phyloP scores from a whole-genome alignment of 2,888 invertebrate genomes.

The Agonopterix subpropinquella region DNA sequence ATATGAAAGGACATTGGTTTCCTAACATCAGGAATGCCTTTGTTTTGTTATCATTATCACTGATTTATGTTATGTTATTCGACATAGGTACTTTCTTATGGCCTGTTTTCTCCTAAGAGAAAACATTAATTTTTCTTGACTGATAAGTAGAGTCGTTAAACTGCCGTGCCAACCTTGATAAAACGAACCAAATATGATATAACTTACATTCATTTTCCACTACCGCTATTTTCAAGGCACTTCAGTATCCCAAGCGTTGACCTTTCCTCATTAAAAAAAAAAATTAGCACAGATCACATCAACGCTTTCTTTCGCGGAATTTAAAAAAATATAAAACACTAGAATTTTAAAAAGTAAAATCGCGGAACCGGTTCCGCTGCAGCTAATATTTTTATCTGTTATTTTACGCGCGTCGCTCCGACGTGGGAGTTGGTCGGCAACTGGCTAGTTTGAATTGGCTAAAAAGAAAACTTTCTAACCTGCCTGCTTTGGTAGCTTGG shows the following conservation, averaged over 20 bases:
- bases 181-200: constrained; percentile 1
- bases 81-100: no score
- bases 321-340: constrained; percentile 6
- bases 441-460: constrained; percentile 18
- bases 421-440: constrained; percentile 23
- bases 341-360: constrained; percentile 11
- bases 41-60: no score
- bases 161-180: constrained; percentile 4
- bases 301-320: constrained; percentile 19
- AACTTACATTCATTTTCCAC: constrained; percentile 35
- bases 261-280: constrained; percentile 6
- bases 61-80: no score
- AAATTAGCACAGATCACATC: constrained; percentile 12
- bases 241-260: constrained; percentile 8
- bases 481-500: constrained; percentile 16
- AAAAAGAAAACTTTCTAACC: constrained; percentile 40
- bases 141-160: background rate
- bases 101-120: no score
- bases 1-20: no score
- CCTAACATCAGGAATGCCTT: no score
- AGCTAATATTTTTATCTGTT: constrained; percentile 3
- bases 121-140: no score
- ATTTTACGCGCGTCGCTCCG: constrained; percentile 20
- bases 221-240: constrained; percentile 10
- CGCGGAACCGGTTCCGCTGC: constrained; percentile 11